Base-by-base conservation (phyloP, 2,888 invertebrate species). In the Tenthredo notha region DNA sequence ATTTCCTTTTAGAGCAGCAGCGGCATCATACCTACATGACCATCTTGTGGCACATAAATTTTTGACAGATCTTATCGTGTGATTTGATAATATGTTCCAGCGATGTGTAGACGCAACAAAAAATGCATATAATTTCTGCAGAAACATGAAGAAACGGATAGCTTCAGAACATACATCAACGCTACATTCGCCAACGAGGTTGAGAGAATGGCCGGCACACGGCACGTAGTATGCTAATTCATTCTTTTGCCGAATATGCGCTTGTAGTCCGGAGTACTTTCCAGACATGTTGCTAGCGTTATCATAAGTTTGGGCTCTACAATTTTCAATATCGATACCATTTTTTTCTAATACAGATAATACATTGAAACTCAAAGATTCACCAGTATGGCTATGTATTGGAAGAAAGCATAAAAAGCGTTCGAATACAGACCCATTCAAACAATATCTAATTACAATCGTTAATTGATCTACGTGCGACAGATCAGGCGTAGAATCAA, bases 41-140 rank as follows among this genome's bases (percentile, higher is more conserved):
- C 50, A 54, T 15, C 54, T 25, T 7, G 77, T 54, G 33, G 25
- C 33, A 21, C 5, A 33, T 18, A 33, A 29, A 54, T 6, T 21
- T 47, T 47, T 18, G 18, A 47, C 47, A 47, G 47, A 12, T 54
- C 54, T 78, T 33, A 4, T 67, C 67, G 67, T 18, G 43, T 74
- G 74, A 7, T 74, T 74, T 2, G n/a, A 18, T 21, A 74, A 25
- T 43, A 47, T 18, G 37, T 21, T 15, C 40, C 74, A 43, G 25
- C 74, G 74, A 25, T 43, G 47, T 40, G 47, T 74, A 40, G 74
- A 74, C 9, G 9, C 72, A 75, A 87, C 86, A 67, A 88, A 89
- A 87, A 88, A 88, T 43, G 78, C 84, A 80, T 86, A 88, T 67
- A 88, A 80, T 67, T 88, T 86, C 85, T 89, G 85, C 67, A 89